phyloP scores from a whole-genome alignment of 2,797 vertebrate genomes.

The Synanceia verrucosa region DNA sequence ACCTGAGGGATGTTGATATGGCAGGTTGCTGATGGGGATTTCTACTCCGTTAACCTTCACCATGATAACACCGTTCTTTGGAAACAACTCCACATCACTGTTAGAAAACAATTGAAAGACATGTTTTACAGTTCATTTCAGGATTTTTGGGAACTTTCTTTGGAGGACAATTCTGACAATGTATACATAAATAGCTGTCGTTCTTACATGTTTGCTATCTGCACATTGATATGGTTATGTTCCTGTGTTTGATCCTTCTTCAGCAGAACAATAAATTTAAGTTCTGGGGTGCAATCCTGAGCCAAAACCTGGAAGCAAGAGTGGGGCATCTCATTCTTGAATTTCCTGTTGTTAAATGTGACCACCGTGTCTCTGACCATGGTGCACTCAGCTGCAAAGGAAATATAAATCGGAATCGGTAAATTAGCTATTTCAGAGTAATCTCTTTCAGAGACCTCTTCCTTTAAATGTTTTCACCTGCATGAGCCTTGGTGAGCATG shows the following conservation, averaged over 20 bases:
- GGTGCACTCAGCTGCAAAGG: constrained; percentile 61
- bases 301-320: constrained; percentile 85
- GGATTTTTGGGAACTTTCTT: background rate
- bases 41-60: constrained; percentile 81
- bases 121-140: background rate
- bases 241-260: constrained; percentile 74
- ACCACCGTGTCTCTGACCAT: constrained; percentile 48
- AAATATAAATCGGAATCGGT: background rate
- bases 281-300: constrained; percentile 84
- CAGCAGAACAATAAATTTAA: constrained; percentile 85
- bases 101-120: constrained; percentile 22
- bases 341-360: constrained; percentile 73
- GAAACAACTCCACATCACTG: constrained; percentile 84
- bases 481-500: constrained; percentile 59
- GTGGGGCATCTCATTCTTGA: constrained; percentile 77
- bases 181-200: background rate
- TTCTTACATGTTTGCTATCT: constrained; percentile 82
- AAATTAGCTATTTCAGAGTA: background rate
- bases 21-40: constrained; percentile 62
- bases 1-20: constrained; percentile 73
- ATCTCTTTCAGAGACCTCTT: background rate
- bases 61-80: constrained; percentile 50
- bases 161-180: background rate
- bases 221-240: constrained; percentile 77
- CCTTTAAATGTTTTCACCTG: constrained; percentile 58